phyloP scores from a whole-genome alignment of 1,140 invertebrate species.

The Atta colombica region DNA sequence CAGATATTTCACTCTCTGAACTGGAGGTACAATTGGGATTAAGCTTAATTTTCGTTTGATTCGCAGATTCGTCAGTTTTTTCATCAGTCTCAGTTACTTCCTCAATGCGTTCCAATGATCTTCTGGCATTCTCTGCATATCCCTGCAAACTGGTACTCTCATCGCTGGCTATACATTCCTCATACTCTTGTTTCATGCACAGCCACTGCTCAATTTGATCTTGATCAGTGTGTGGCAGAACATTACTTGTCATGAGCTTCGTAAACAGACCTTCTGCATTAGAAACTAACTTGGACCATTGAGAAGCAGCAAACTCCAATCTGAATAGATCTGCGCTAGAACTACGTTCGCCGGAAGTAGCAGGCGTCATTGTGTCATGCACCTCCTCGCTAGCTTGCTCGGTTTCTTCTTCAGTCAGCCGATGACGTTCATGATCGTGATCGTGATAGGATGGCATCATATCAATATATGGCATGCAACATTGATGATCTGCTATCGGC shows the following conservation, averaged over 20 bases:
- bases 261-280: conserved; percentile 94
- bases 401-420: conserved; percentile 79
- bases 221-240: conserved; percentile 89
- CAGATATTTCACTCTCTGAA: conserved; percentile 84
- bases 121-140: conserved; percentile 85
- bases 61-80: conserved; percentile 83
- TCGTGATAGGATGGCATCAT: conserved; percentile 75
- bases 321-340: conserved; percentile 88
- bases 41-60: conserved; percentile 77
- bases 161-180: conserved; percentile 92
- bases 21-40: conserved; percentile 77
- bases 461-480: conserved; percentile 79
- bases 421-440: conserved; percentile 69
- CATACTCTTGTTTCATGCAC: conserved; percentile 94
- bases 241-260: conserved; percentile 88
- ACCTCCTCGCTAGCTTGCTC: conserved; percentile 82
- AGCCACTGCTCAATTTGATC: conserved; percentile 95
- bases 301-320: conserved; percentile 93
- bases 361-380: conserved; percentile 83
- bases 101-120: conserved; percentile 89
- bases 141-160: conserved; percentile 84
- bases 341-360: conserved; percentile 83
- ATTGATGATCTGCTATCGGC: conserved; percentile 79
- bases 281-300: conserved; percentile 93
- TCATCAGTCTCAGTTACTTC: conserved; percentile 88